Conservation (phyloP, 2,797 vertebrate species). For the Syndactyla subalaris region DNA sequence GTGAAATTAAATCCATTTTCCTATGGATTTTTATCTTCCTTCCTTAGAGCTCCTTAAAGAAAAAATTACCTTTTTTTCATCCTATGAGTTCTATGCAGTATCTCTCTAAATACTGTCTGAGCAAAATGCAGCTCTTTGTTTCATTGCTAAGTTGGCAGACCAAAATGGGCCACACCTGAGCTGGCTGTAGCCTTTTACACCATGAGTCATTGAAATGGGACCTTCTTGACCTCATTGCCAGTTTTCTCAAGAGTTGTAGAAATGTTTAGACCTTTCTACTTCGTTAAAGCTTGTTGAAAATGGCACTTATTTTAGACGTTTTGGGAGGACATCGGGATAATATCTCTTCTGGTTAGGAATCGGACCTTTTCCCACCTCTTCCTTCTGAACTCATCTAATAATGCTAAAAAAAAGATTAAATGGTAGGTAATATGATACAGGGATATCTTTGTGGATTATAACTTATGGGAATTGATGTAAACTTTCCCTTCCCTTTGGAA, state of each 20-base stretch:
- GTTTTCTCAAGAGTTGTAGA: background rate
- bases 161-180: background rate
- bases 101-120: background rate
- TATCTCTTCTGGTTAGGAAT: background rate
- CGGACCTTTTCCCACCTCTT: background rate
- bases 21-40: background rate
- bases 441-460: background rate
- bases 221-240: background rate
- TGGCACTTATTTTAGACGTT: background rate
- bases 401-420: background rate
- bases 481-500: slow-evolving; percentile 3
- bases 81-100: background rate
- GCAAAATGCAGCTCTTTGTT: background rate
- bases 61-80: background rate
- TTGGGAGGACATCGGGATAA: background rate
- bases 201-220: background rate
- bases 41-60: background rate
- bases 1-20: background rate
- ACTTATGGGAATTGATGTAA: background rate
- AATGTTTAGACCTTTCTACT: background rate
- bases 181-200: background rate
- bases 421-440: background rate
- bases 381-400: background rate
- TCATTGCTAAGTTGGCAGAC: background rate
- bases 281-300: background rate